Evolutionary conservation across 2,113 vertebrate species (phyloP), one percentile per base, ranked within the genome.

Genomic region (Rhea pennata): DNA sequence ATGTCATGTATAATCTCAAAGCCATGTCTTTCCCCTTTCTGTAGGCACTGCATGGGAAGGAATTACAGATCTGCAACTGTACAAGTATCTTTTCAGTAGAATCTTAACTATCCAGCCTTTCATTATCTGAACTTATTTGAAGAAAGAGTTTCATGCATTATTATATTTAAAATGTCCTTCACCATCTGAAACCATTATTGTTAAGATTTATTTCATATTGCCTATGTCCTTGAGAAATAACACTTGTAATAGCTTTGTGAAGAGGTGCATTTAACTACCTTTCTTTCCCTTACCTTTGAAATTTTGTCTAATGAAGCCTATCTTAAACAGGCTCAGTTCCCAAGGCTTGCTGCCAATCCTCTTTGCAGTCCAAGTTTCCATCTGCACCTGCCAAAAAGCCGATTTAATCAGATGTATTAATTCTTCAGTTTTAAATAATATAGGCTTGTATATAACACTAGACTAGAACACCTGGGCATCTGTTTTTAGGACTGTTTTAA

Each of bases 281-380:
- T 56, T 73, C 71, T 53, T 59, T 92, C 46, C 15, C 42, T 39
- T 72, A 69, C 39, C 36, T 69, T 54, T 90, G 72, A 94, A 89
- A 88, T 74, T 87, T 67, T 91, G 82, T 51, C 93, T 95, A 95
- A 96, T 91, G 87, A 92, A 48, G 64, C 91, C 75, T 86, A 16
- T 88, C 94, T 80, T 64, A 77, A 88, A 90, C 4, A 39, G 46
- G 44, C 39, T 87, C 36, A 80, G 15, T 8, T 73, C 22, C 51
- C 69, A 76, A n/a, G 81, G 87, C 87, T 90, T 85, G 87, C 87
- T 92, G 89, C 87, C 91, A 96, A 40, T 54, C 36, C 36, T 77
- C 26, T 85, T 66, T 54, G 8, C 54, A 87, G 64, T 44, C 27
- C 1, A 0, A 58, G 51, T 75, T 90, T 91, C 88, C 51, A 86